Evolutionary conservation across 2,888 invertebrate genomes (phyloP).

Genomic region (Lysandra coridon): DNA sequence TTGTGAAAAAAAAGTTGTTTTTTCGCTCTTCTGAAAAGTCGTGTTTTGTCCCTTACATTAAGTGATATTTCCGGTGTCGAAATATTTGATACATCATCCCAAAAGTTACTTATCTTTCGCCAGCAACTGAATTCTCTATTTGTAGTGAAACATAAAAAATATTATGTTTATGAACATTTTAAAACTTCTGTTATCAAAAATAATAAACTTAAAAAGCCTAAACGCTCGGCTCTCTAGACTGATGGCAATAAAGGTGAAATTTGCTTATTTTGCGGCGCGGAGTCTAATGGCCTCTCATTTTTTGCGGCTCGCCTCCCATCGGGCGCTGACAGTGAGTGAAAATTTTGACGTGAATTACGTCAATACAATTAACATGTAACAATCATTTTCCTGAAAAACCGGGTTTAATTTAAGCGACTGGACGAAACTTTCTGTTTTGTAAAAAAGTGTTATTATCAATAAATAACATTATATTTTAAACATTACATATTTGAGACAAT

Average conservation of each 20-base stretch:
- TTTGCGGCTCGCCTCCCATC: constrained; percentile 44
- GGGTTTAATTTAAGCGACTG: not conserved
- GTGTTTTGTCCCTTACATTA: too few relatives aligned
- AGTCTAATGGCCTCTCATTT: constrained; percentile 46
- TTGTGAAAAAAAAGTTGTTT: too few relatives aligned
- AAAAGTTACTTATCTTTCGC: not conserved
- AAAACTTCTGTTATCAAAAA: constrained; percentile 36
- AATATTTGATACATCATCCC: not conserved
- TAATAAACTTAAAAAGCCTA: constrained; percentile 47
- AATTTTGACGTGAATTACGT: constrained; percentile 42
- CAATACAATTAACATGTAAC: constrained; percentile 29
- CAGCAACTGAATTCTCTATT: not conserved
- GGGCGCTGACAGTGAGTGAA: constrained; percentile 43
- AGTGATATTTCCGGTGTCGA: too few relatives aligned
- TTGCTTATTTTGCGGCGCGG: constrained; percentile 47
- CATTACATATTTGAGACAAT: too few relatives aligned
- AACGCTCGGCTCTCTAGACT: constrained; percentile 44
- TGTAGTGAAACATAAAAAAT: not conserved
- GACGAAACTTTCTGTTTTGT: too few relatives aligned
- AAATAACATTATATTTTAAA: too few relatives aligned
- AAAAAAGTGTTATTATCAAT: too few relatives aligned
- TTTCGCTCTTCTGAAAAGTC: too few relatives aligned
- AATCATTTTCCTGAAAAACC: not conserved
- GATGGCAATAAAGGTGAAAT: constrained; percentile 46
- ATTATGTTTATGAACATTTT: not conserved